Base-by-base conservation (phyloP, 2,888 invertebrate species). In the Itoplectis maculator region DNA sequence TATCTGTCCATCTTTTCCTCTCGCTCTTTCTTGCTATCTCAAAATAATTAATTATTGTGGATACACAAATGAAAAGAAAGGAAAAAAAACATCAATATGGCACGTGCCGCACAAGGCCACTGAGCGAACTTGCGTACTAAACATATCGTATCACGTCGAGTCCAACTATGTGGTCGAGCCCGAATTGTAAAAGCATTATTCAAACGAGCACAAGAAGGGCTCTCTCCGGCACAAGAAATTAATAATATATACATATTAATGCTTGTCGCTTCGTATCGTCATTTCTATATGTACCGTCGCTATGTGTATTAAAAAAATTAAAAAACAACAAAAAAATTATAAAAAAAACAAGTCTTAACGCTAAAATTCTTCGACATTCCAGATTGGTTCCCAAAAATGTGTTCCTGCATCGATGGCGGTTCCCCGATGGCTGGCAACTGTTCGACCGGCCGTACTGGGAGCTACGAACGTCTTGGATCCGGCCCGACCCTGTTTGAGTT, bases 351-450 rank as follows among this genome's bases (percentile, higher is more conserved):
- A 6, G 18, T 45, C 18, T 72, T 37, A 40, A 45, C 23, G 13
- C 59, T 7, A 6, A 61, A 68, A 65, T 73, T 59, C 51, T 54
- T 63, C 35, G 35, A 63, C 61, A 37, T 88, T 85, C 7, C 88
- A 90, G 90, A 89, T 83, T 90, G 90, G 89, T 83, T 90, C 13
- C 88, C 89, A 6, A 89, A 87, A 77, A 89, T 90, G 90, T 90
- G 91, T 37, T 87, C 88, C 5, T 90, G 91, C 72, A 35, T 89
- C 42, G 88, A 90, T 4, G 70, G 61, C 6, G 81, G 85, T 0
- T 49, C 84, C 4, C 73, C 81, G 7, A 75, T 86, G 8, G 75
- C 85, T 11, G 82, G 75, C 6, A 85, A 78, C 42, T 82, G 86
- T 49, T n/a, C 79, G 9, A 76, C 77, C 6, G 79, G 83, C 0